phyloP scores from a whole-genome alignment of 2,797 vertebrate genomes.

The Sebastolobus alascanus region DNA sequence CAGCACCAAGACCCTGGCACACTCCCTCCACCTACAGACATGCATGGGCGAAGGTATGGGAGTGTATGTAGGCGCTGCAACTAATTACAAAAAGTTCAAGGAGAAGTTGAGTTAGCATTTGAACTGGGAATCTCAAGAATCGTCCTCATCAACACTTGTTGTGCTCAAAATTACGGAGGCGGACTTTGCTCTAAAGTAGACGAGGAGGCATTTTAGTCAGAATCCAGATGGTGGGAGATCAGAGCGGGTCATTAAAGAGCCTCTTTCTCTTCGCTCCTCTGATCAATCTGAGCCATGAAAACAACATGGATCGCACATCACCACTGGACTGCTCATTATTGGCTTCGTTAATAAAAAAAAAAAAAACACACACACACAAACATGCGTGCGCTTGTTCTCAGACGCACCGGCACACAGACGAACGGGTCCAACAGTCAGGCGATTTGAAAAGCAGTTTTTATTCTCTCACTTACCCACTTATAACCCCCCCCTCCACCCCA shows the following conservation, averaged over 20 bases:
- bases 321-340: conserved; percentile 68
- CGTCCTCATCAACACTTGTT: neutral
- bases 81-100: conserved; percentile 21
- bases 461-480: conserved; percentile 76
- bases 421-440: conserved; percentile 70
- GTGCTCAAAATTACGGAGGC: neutral
- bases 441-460: conserved; percentile 77
- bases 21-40: conserved; percentile 38
- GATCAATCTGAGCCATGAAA: conserved; percentile 80
- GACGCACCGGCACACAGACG: conserved; percentile 55
- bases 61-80: conserved; percentile 14
- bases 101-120: conserved; percentile 4
- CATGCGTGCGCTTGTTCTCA: conserved; percentile 36
- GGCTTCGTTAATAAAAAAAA: conserved; percentile 61
- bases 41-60: conserved; percentile 1
- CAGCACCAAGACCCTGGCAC: conserved; percentile 66
- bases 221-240: conserved; percentile 43
- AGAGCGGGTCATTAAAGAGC: conserved; percentile 40
- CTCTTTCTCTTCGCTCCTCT: conserved; percentile 45
- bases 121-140: neutral
- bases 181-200: conserved; percentile 2
- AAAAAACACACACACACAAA: neutral
- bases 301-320: conserved; percentile 75
- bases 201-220: conserved; percentile 18
- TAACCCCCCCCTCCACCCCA: conserved; percentile 39